Percentiles rank a stretch among this genome's conserved stretches.
phyloP scores from a whole-genome alignment of 2,113 vertebrate genomes.

The Etheostoma spectabile region DNA sequence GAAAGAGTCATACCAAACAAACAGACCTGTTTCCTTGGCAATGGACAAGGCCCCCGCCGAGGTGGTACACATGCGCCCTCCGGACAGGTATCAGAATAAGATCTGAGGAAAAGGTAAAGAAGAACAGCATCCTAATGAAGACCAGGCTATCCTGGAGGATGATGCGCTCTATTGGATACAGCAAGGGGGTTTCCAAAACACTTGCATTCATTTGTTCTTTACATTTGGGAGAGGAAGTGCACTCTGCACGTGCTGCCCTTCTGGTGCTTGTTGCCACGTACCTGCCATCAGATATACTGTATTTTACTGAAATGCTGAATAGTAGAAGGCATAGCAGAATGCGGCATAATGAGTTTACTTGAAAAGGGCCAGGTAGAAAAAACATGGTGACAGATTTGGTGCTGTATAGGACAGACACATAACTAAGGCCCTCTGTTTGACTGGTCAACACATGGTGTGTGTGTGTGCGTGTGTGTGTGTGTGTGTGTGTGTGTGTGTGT shows the following conservation, averaged over 20 bases:
- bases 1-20: slow-evolving; percentile 69
- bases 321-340: neutral
- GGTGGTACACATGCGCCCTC: slow-evolving; percentile 33
- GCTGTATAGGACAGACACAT: slow-evolving; percentile 32
- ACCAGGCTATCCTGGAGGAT: slow-evolving; percentile 68
- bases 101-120: slow-evolving; percentile 52
- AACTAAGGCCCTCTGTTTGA: slow-evolving; percentile 42
- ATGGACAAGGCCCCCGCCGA: slow-evolving; percentile 50
- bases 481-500: slow-evolving; percentile 54
- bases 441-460: slow-evolving; percentile 69
- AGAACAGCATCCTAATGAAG: slow-evolving; percentile 73
- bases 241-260: slow-evolving; percentile 4
- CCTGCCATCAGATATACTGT: neutral
- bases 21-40: slow-evolving; percentile 69
- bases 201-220: slow-evolving; percentile 54
- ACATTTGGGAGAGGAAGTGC: slow-evolving; percentile 16
- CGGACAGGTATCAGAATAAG: slow-evolving; percentile 39
- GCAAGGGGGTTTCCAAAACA: slow-evolving; percentile 61
- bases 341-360: slow-evolving; percentile 21
- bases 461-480: slow-evolving; percentile 61
- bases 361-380: slow-evolving; percentile 21
- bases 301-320: neutral
- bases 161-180: slow-evolving; percentile 55
- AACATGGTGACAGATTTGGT: slow-evolving; percentile 11
- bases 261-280: slow-evolving; percentile 21